A percentile compares a stretch with the other conserved stretches of the same genome.
Evolutionary conservation across 2,888 invertebrate genomes (phyloP).

Genomic region (Pyralis farinalis): DNA sequence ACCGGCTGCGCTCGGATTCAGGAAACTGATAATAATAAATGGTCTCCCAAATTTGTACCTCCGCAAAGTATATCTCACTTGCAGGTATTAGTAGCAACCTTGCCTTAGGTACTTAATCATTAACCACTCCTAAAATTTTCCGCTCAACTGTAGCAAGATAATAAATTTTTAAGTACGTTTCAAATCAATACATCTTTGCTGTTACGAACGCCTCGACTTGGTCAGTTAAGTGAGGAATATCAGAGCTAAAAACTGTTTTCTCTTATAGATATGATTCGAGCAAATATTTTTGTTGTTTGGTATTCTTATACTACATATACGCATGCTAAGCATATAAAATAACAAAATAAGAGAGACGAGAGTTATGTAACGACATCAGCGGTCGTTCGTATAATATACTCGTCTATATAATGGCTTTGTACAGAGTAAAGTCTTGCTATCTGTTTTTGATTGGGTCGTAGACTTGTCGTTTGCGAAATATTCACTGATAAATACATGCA

Average conservation of each 20-base stretch:
- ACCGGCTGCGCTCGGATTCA: constrained; percentile 26
- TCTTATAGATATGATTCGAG: background rate
- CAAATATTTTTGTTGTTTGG: constrained; percentile 5
- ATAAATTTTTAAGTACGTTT: background rate
- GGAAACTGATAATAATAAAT: constrained; percentile 54
- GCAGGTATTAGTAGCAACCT: background rate
- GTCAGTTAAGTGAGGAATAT: no score
- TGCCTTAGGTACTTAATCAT: constrained; percentile 14
- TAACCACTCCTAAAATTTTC: background rate
- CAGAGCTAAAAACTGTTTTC: no score
- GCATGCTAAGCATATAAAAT: constrained; percentile 8
- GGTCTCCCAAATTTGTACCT: constrained; percentile 38
- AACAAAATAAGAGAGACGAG: constrained; percentile 15
- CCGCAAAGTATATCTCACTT: constrained; percentile 28
- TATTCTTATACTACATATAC: background rate
- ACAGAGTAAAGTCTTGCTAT: constrained; percentile 28
- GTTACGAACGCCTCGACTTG: no score
- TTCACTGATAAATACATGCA: constrained; percentile 38
- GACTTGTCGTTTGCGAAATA: constrained; percentile 38
- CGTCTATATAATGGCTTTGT: constrained; percentile 20
- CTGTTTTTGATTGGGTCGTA: constrained; percentile 39
- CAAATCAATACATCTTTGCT: background rate
- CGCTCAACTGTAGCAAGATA: background rate
- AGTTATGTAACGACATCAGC: constrained; percentile 18
- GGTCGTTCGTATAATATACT: constrained; percentile 24